These are phyloP conservation scores for Anoplopoma fimbria DNA, from an alignment of 2,113 vertebrate species.

Conservation along the genomic window DNA sequence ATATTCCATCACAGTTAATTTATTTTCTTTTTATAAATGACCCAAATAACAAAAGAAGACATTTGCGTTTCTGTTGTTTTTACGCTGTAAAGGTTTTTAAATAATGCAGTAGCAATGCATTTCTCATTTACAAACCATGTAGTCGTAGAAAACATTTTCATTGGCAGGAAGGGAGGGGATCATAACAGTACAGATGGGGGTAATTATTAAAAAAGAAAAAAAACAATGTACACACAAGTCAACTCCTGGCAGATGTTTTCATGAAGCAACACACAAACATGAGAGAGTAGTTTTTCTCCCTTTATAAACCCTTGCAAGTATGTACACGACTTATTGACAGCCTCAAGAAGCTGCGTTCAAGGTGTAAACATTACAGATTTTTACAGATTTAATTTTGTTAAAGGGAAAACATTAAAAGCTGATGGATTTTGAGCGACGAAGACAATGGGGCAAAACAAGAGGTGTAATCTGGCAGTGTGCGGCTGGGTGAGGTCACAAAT, in stretches of 20 bases:
- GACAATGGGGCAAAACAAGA: slow-evolving; percentile 11
- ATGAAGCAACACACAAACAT: slow-evolving; percentile 11
- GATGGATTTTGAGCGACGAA: not conserved
- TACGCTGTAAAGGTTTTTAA: slow-evolving; percentile 66
- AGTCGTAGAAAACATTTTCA: slow-evolving; percentile 82
- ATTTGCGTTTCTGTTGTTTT: slow-evolving; percentile 62
- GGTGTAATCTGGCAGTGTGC: slow-evolving; percentile 61
- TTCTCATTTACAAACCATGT: slow-evolving; percentile 80
- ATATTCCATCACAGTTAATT: slow-evolving; percentile 77
- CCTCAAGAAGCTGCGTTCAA: not conserved
- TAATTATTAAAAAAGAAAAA: not conserved
- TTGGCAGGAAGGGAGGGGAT: slow-evolving; percentile 26
- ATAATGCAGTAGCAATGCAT: slow-evolving; percentile 69
- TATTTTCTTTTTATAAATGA: slow-evolving; percentile 77
- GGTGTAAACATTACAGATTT: slow-evolving; percentile 37
- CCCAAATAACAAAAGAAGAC: slow-evolving; percentile 56
- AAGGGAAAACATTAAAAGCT: slow-evolving; percentile 1
- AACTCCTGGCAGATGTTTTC: slow-evolving; percentile 22
- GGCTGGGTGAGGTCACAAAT: slow-evolving; percentile 65
- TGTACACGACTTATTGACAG: not conserved
- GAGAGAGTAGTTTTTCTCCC: slow-evolving; percentile 14
- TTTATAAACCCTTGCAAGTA: not conserved
- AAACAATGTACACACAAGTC: not conserved
- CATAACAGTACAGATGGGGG: slow-evolving; percentile 29
- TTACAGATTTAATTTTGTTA: not conserved